Evolutionary conservation across 2,888 invertebrate genomes (phyloP).

Genomic region (Drosophila macrothrix): DNA sequence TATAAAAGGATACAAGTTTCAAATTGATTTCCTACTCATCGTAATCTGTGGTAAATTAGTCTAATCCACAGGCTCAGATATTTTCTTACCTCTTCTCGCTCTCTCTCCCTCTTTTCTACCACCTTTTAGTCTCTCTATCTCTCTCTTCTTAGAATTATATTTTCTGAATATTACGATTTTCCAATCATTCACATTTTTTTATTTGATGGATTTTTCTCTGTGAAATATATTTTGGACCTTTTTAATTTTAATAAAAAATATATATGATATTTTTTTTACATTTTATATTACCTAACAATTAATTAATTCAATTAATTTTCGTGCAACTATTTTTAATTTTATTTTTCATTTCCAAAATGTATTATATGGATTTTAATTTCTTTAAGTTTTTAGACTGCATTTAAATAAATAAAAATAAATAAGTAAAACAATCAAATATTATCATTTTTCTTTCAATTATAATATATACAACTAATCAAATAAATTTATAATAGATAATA

Average conservation of each 20-base stretch:
- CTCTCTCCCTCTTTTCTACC: not conserved
- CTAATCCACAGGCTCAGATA: not conserved
- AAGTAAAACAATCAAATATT: not conserved
- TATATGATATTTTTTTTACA: not conserved
- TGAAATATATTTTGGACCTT: not conserved
- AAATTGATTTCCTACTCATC: not conserved
- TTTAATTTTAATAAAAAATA: not conserved
- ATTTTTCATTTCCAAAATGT: not conserved
- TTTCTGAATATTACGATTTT: not conserved
- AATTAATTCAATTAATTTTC: not conserved
- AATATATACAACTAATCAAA: not conserved
- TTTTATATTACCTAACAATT: not conserved
- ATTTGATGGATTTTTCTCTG: not conserved
- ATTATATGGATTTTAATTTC: not conserved
- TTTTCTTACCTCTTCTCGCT: not conserved
- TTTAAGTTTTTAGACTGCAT: not conserved
- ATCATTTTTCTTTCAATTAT: not conserved
- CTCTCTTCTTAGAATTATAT: not conserved
- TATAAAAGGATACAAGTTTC: not conserved
- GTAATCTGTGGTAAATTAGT: not conserved
- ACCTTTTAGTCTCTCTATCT: not conserved
- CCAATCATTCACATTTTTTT: not conserved
- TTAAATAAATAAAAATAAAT: not conserved
- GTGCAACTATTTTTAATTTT: not conserved
- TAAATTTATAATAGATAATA: not conserved